A percentile compares a stretch with the other conserved stretches of the same genome.
phyloP scores from a whole-genome alignment of 2,797 vertebrate species.

The Anolis apletophallus region DNA sequence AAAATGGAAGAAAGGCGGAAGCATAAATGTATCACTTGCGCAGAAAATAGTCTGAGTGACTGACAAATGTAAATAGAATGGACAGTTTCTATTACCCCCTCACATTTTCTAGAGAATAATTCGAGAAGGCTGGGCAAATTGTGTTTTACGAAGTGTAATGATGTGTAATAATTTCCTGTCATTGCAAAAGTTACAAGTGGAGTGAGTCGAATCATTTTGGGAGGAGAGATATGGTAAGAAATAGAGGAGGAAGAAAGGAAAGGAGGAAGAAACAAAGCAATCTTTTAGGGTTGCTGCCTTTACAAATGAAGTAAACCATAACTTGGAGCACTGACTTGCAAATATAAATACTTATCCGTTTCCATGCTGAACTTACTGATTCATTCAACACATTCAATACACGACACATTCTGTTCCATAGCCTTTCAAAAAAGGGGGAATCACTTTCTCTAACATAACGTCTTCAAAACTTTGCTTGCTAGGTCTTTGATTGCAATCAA shows the following conservation, averaged over 20 bases:
- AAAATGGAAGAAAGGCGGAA: conserved; percentile 45
- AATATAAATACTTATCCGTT: conserved; percentile 74
- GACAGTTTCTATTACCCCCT: conserved; percentile 88
- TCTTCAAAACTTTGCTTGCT: not conserved
- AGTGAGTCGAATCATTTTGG: conserved; percentile 58
- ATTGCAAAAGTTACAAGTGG: conserved; percentile 80
- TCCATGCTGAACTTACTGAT: conserved; percentile 69
- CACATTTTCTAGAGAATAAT: conserved; percentile 82
- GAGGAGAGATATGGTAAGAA: conserved; percentile 59
- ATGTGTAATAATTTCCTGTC: conserved; percentile 90
- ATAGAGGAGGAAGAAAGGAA: not conserved
- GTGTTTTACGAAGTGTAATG: conserved; percentile 89
- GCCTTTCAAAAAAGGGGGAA: not conserved
- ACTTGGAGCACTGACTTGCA: conserved; percentile 59
- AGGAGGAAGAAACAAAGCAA: conserved; percentile 45
- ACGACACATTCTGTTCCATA: not conserved
- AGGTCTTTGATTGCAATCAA: not conserved
- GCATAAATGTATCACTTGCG: conserved; percentile 62
- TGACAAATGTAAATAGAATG: conserved; percentile 81
- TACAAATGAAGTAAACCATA: conserved; percentile 64
- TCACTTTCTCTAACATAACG: not conserved
- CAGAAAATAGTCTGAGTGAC: conserved; percentile 74
- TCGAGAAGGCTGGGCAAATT: conserved; percentile 87
- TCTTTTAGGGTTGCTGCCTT: conserved; percentile 48
- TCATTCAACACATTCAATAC: not conserved